phyloP scores from a whole-genome alignment of 1,140 invertebrate genomes.

The Chironomus striatipennis region DNA sequence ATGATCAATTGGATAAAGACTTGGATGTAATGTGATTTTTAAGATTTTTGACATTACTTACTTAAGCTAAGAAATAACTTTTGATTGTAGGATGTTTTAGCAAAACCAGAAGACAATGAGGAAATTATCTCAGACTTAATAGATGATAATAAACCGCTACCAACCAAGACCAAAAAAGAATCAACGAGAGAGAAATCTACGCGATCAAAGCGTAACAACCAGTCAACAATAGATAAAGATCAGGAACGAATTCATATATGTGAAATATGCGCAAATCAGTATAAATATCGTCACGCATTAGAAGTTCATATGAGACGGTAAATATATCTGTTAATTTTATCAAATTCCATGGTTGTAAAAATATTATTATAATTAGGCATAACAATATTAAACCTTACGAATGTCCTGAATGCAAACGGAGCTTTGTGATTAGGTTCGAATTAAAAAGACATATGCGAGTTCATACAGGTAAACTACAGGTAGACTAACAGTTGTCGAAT shows the following conservation, averaged over 20 bases:
- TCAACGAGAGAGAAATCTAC: not conserved
- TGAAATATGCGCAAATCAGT: conserved; percentile 38
- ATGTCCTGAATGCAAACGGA: conserved; percentile 38
- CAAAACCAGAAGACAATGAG: not conserved
- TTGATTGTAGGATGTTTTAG: too few relatives aligned
- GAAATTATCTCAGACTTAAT: not conserved
- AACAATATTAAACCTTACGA: conserved; percentile 36
- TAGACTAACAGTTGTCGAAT: too few relatives aligned
- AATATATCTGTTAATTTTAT: too few relatives aligned
- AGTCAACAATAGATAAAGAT: not conserved
- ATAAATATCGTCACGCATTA: conserved; percentile 38
- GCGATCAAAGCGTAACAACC: not conserved
- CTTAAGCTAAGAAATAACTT: too few relatives aligned
- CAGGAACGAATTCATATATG: conserved; percentile 31
- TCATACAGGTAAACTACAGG: conserved; percentile 52
- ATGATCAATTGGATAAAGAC: too few relatives aligned
- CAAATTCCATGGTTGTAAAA: too few relatives aligned
- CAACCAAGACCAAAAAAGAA: not conserved
- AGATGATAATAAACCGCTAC: too few relatives aligned
- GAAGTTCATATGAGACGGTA: conserved; percentile 36
- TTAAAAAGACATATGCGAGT: conserved; percentile 35
- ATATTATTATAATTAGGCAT: conserved; percentile 27
- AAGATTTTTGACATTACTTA: too few relatives aligned
- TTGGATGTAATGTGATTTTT: too few relatives aligned
- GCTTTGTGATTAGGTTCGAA: conserved; percentile 39